Evolutionary conservation across 2,888 invertebrate species (phyloP), one percentile per base, ranked within the genome.

Genomic region (Patella caerulea): DNA sequence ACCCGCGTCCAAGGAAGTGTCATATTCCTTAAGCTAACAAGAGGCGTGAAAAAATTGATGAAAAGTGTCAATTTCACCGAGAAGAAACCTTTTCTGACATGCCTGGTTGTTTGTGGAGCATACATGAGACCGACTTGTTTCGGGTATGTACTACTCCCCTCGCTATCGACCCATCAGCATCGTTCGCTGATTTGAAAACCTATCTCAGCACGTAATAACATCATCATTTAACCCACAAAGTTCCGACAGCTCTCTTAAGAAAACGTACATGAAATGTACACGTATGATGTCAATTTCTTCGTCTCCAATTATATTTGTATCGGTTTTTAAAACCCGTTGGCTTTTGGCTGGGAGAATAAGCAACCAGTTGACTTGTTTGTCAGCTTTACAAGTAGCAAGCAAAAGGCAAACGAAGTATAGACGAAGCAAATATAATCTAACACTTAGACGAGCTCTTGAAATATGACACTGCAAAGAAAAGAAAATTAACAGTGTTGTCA

Each of bases 1-100:
- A 65, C 65, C 65, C 65, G 65, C 65, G 65, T 65, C 24, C 65
- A 65, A 65, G 65, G 65, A 65, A 65, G 65, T 65, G 65, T 65
- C 65, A 65, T 65, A 65, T 65, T 65, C 65, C 65, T 65, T 65
- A 24, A 65, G 65, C 65, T 24, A 65, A 65, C 65, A 65, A 24
- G 24, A 65, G 24, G 65, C 65, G 65, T 65, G 65, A 65, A 65
- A 65, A 65, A 65, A 65, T 65, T 65, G 65, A 65, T 65, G 65
- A 24, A 65, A 65, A 65, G 65, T 65, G 65, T 65, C 65, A 65
- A 65, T 65, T 65, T 65, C 11, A 24, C 19, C 19, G 19, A 24
- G 65, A 65, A 24, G 24, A 65, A 24, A 65, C 19, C 19, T 24
- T 12, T 65, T 65, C 24, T 65, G 24, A 19, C 65, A 65, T 65